Percentiles rank a stretch among this genome's conserved stretches.
Evolutionary conservation across 2,113 vertebrate genomes (phyloP).

Genomic region (Brachyhypopomus occidentalis): DNA sequence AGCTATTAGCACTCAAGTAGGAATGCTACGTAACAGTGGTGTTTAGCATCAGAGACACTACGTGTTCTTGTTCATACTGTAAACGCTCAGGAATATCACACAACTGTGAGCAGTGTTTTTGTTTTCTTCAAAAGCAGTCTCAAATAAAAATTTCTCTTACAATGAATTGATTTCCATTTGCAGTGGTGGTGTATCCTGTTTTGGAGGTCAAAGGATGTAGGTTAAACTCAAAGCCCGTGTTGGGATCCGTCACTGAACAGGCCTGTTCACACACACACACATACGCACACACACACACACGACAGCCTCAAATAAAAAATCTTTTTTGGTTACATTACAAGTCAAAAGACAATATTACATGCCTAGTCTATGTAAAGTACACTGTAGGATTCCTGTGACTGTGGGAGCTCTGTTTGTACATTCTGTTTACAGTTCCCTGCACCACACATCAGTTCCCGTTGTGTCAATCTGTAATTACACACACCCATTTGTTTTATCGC

Average conservation of each 20-base stretch:
- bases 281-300: neutral
- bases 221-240: conserved; percentile 86
- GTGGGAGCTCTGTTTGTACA: too few species aligned
- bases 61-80: neutral
- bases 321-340: neutral
- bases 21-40: too few species aligned
- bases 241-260: conserved; percentile 84
- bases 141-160: conserved; percentile 65
- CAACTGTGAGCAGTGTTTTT: neutral
- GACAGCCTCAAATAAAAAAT: neutral
- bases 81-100: too few species aligned
- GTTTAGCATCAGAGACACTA: too few species aligned
- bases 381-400: neutral
- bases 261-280: conserved; percentile 64
- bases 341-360: neutral
- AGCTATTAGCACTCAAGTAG: too few species aligned
- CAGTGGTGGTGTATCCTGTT: conserved; percentile 69
- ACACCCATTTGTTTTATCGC: too few species aligned
- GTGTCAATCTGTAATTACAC: too few species aligned
- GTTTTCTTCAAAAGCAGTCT: neutral
- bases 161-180: conserved; percentile 79
- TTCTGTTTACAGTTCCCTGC: too few species aligned
- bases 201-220: conserved; percentile 75
- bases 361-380: neutral
- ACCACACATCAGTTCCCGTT: too few species aligned